Base-by-base conservation (phyloP, 2,888 invertebrate genomes). In the Pyrgus malvae region DNA sequence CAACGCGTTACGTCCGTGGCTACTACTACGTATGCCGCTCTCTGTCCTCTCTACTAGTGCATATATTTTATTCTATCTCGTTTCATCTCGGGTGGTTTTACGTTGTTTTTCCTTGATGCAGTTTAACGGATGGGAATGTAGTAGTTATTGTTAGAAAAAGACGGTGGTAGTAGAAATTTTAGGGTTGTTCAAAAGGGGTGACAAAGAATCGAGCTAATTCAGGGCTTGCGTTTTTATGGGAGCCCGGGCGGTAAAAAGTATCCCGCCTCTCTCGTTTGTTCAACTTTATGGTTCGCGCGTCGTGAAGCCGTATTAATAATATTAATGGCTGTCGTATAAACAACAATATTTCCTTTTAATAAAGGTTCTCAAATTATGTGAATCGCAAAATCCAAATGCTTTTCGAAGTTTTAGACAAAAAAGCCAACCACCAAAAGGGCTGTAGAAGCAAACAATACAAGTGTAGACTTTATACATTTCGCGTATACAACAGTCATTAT, bases 121-220 rank as follows among this genome's bases (percentile, higher is more conserved):
- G 86, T 88, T 90, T 87, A 88, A 85, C 84, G 87, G 89, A 88
- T 86, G 84, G 82, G 86, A 89, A 89, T 88, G 88, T 88, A 85
- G 88, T 88, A 86, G 88, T 88, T 88, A 87, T 88, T 87, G 89
- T 88, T 88, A 90, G 90, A 90, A 84, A 90, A 90, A 90, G 90
- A 89, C 82, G 81, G 88, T 88, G 77, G 84, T 82, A 84, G 86
- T 83, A 84, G 82, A 86, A 83, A 76, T 79, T 86, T 87, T 85
- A 86, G 88, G 90, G 89, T 87, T 83, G 87, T 79, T 87, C 79
- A 77, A 81, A 87, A 88, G 90, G 90, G 90, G 90, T 89, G 89
- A 89, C 88, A 87, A 87, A 83, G 88, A 87, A 87, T 88, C 86
- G 85, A 81, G 88, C 89, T 90, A 90, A 89, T 90, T 89, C 86